Conservation (phyloP, 2,797 vertebrate genomes). For the Hirundo rustica region DNA sequence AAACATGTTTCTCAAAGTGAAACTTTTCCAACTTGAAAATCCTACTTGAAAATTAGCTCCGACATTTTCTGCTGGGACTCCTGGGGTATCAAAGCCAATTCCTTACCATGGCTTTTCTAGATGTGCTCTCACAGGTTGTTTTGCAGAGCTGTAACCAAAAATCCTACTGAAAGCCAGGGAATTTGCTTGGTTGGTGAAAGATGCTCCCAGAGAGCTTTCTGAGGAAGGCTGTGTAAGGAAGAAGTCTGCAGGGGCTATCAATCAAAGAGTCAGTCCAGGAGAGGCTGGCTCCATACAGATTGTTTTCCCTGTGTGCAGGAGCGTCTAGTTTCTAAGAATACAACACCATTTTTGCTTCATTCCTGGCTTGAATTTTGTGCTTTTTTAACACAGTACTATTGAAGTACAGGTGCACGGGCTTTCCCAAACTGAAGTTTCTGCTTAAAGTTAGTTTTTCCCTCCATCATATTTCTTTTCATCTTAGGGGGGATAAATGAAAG, state of each 20-base stretch:
- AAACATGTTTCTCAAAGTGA: neutral
- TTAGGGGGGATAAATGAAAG: neutral
- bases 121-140: neutral
- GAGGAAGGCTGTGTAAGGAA: rapidly evolving
- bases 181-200: neutral
- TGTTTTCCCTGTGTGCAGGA: neutral
- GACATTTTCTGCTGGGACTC: neutral
- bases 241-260: neutral
- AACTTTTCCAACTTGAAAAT: neutral
- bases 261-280: neutral
- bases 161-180: neutral
- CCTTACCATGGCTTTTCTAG: neutral
- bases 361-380: neutral
- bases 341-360: neutral
- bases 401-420: neutral
- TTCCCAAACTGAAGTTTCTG: neutral
- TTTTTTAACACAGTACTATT: rapidly evolving
- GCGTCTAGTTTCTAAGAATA: neutral
- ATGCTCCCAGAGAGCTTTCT: neutral
- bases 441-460: neutral
- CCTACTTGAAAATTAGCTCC: neutral
- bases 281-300: neutral
- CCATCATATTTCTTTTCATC: neutral
- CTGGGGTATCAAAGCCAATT: neutral
- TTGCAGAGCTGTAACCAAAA: neutral